phyloP scores from a whole-genome alignment of 1,140 invertebrate species.

The Teleopsis dalmanni region DNA sequence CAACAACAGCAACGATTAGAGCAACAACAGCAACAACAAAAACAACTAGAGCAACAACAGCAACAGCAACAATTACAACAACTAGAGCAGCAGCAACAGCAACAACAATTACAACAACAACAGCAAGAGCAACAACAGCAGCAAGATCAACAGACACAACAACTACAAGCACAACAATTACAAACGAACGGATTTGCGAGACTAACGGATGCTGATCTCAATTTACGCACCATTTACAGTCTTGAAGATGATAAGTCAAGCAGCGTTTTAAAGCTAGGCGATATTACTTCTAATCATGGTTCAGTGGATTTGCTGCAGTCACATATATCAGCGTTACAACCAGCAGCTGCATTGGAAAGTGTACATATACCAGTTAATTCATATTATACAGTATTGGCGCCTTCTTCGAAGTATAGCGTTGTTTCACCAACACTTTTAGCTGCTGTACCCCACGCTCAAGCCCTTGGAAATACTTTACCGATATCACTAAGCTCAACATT shows the following conservation, averaged over 20 bases:
- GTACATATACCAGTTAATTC: slow-evolving; percentile 27
- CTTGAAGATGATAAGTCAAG: not conserved
- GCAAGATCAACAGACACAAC: not conserved
- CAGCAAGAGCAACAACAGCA: not conserved
- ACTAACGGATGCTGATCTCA: not conserved
- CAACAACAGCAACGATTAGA: not conserved
- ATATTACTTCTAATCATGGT: not conserved
- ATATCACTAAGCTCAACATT: slow-evolving; percentile 32
- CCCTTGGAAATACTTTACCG: slow-evolving; percentile 11
- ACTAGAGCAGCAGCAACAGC: not conserved
- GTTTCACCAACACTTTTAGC: slow-evolving; percentile 32
- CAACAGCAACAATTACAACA: not conserved
- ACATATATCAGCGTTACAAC: not conserved
- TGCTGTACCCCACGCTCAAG: slow-evolving; percentile 15
- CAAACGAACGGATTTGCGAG: not conserved
- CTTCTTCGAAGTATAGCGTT: slow-evolving; percentile 31
- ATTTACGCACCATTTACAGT: slow-evolving; percentile 2
- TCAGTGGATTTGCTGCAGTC: not conserved
- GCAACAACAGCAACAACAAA: not conserved
- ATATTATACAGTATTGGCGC: slow-evolving; percentile 30
- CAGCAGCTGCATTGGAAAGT: not conserved
- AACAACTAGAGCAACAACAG: not conserved
- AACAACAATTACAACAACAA: not conserved
- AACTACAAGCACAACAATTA: not conserved
- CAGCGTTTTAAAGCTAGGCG: not conserved